Base-by-base conservation (phyloP, 1,140 invertebrate species). In the Tribolium castaneum region DNA sequence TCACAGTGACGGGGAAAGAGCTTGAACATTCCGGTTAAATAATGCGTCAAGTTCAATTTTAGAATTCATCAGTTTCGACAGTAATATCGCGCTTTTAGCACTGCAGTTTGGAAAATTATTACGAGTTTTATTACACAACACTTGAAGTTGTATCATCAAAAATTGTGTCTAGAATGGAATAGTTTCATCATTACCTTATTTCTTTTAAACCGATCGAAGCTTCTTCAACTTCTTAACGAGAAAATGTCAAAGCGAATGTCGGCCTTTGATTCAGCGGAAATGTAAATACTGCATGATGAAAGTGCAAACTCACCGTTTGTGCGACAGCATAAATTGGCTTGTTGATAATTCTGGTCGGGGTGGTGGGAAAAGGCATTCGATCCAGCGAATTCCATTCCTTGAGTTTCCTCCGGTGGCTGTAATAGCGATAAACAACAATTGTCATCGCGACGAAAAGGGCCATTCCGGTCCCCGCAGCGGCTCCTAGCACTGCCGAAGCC, bases 351-450 rank as follows among this genome's bases (percentile, higher is more conserved):
- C 73, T 82, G 30, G 81, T 80, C 1, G 76, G 73, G 14, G 79
- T 49, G 19, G 75, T 70, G 14, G 82, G 82, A 59, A 82, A 84
- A 2, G 80, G 85, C 87, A 89, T 89, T 6, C 86, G 88, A 80
- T 91, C 90, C 76, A 91, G 79, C 30, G 89, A 88, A 12, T 87
- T 89, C 90, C 90, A 91, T 80, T 89, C 89, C 73, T 90, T 90
- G 7, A 86, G 87, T 30, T 88, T 87, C 45, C 86, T 87, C 51
- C 89, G 88, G 2, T 87, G 80, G 4, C 88, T 84, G 81, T 92
- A 92, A 79, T 92, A 92, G 7, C 91, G 89, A 81, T 92, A 92
- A 76, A 92, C 87, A 10, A 92, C 90, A 70, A 92, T 90, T 0
- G 91, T 92, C 81, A 92, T 89, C 5, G 91, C 91, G 19, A 92